Base-by-base conservation (phyloP, 2,113 vertebrate genomes). In the Bubo blakistoni region DNA sequence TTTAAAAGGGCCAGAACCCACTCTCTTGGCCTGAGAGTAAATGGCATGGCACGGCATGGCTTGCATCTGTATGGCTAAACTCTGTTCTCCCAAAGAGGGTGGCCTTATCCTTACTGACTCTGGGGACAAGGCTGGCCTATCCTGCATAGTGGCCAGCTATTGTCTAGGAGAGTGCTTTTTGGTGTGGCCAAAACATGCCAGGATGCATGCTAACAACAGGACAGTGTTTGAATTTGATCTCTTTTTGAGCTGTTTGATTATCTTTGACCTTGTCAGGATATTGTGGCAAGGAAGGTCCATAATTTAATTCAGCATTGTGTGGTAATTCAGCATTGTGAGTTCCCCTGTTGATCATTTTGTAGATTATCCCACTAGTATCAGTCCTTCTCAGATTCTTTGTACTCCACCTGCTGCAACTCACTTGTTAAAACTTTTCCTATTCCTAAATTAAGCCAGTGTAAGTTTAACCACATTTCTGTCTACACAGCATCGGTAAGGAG, bases 1-100 rank as follows among this genome's bases (percentile, higher is more conserved):
- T 47, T 0, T 0, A 32, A 87, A 69, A 49, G 26, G 26, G 4
- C 1, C 24, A 73, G n/a, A 59, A 63, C 2, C 13, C 4, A 58
- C 8, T 11, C 5, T 22, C 18, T 49, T 30, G 14, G 7, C 22
- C 22, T 52, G 66, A 74, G 32, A 79, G 10, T 57, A 51, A 49
- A 63, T 63, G 11, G 6, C 19, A 13, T 40, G 38, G 6, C 34
- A 27, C 17, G 4, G 57, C 29, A 44, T 58, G 29, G 19, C 36
- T 57, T 71, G 20, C 13, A 44, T 52, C 11, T 11, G 1, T 54
- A 19, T 21, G 58, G 46, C 21, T 88, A 19, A 49, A 42, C 57
- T 29, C 34, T 78, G 21, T 61, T 83, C 51, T 76, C 34, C 40
- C 17, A 17, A 16, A 52, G 57, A 38, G 13, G 10, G 10, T 38